Base-by-base conservation (phyloP, 2,113 vertebrate genomes). In the Cichladusa arquata region DNA sequence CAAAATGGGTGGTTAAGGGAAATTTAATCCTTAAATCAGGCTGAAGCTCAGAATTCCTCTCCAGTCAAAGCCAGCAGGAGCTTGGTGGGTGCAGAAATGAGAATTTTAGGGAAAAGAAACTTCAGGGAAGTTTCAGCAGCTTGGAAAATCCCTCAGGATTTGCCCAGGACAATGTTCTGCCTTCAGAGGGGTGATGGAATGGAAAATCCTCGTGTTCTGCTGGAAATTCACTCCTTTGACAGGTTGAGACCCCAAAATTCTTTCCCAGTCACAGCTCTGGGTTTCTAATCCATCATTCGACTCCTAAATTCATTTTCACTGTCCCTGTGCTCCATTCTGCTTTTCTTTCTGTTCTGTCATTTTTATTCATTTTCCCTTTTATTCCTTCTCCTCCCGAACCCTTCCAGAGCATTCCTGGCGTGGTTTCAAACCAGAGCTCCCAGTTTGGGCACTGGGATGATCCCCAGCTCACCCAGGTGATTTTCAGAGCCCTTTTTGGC, bases 191-290 rank as follows among this genome's bases (percentile, higher is more conserved):
- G n/a, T 17, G 73, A 34, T 16, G 19, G 4, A 0, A 20, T 20
- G 34, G 66, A 29, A 44, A 47, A 65, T n/a, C 48, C 25, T 1
- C 0, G 19, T 1, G 1, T 14, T 83, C 10, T 24, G 19, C 60
- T 61, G 51, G 3, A 23, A 61, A 17, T 12, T 26, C 42, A 9
- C 1, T 25, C 57, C 47, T 56, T 31, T 7, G 3, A 6, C 56
- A 18, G 34, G 47, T 3, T 10, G 29, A 14, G 57, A 45, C 23
- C n/a, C 57, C n/a, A 9, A 23, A 48, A 50, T 1, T 3, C 17
- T 4, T 6, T 3, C 44, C 51, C 14, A 15, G 51, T 0, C 8
- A 16, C 0, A 36, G 34, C 18, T 17, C 24, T 11, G 70, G 22
- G 2, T 2, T 29, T 36, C 47, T 38, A 3, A 42, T 8, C 50